Evolutionary conservation across 2,888 invertebrate species (phyloP), one percentile per base, ranked within the genome.

Genomic region (Shargacucullia verbasci): DNA sequence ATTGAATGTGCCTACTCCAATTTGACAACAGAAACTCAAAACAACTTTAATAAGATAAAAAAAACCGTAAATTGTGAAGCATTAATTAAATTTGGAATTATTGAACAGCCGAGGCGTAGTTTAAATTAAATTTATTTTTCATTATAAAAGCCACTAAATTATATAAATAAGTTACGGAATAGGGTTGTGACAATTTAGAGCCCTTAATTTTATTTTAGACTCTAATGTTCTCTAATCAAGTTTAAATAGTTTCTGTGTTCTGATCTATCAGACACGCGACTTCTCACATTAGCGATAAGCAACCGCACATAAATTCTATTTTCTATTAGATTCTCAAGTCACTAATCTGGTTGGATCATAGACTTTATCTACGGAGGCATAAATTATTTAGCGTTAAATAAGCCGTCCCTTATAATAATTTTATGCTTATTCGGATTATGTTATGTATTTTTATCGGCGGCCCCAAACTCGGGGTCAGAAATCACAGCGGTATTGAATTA

Each of bases 401-500:
- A 86, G 81, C 83, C 76, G 83, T 85, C 89, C 88, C 88, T 72
- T 79, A 84, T 75, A 81, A 89, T 87, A 90, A 92, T 91, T 90
- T 88, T 88, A 91, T 91, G 92, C 88, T 83, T 74, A 83, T 88
- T 83, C 83, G 87, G 88, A 91, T 90, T 89, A 78, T 68, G 48
- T 61, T 69, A 70, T 78, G 63, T 73, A 59, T 72, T 82, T 88
- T 92, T 89, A 92, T 91, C 89, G 81, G 52, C 87, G 80, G 53
- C 84, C 86, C 84, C 78, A 75, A 78, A 72, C 68, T 61, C 76
- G 78, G 85, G 88, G 86, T 88, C 86, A 86, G 83, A 84, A 90
- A 90, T 91, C 89, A 88, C 83, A 79, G 79, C 77, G 82, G 87
- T 91, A 92, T 93, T 91, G 92, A 92, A 94, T 92, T 92, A 92